A percentile compares a stretch with the other conserved stretches of the same genome.
phyloP scores from a whole-genome alignment of 2,113 vertebrate species.

The Maccullochella peelii region DNA sequence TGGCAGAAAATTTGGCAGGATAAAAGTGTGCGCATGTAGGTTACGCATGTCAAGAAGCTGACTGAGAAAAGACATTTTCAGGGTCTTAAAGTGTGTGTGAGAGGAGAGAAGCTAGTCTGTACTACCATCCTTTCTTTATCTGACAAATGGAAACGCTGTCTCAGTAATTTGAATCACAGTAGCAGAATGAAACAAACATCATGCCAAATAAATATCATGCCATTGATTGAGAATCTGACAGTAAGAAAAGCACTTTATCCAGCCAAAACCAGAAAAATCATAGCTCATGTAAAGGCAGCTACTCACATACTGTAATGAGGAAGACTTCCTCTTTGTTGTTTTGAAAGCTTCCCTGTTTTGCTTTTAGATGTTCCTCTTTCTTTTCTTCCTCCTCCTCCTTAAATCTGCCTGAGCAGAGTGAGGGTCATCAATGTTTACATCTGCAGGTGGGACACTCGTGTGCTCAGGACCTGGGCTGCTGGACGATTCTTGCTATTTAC shows the following conservation, averaged over 20 bases:
- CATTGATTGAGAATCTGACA: not conserved
- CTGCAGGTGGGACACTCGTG: constrained; percentile 35
- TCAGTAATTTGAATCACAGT: constrained; percentile 4
- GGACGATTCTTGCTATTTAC: not conserved
- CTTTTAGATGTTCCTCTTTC: not conserved
- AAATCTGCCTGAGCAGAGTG: constrained; percentile 26
- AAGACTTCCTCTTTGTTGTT: constrained; percentile 17
- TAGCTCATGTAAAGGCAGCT: not conserved
- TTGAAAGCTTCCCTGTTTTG: constrained; percentile 23
- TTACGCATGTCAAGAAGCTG: not conserved
- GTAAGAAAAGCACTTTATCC: not conserved
- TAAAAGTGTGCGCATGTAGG: not conserved
- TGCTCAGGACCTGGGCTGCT: constrained; percentile 6
- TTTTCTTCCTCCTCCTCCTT: constrained; percentile 21
- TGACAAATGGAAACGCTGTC: not conserved
- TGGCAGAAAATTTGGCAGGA: not conserved
- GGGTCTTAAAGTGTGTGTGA: not conserved
- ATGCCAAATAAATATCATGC: not conserved
- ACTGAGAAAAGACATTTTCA: not conserved
- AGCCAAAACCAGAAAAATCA: not conserved
- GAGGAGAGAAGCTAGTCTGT: constrained; percentile 1
- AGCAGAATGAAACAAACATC: not conserved
- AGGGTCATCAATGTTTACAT: constrained; percentile 55
- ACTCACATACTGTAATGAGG: constrained; percentile 46
- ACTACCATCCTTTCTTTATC: not conserved